Evolutionary conservation across 1,140 invertebrate species (phyloP), one percentile per base, ranked within the genome.

Genomic region (Cotesia chilonis): DNA sequence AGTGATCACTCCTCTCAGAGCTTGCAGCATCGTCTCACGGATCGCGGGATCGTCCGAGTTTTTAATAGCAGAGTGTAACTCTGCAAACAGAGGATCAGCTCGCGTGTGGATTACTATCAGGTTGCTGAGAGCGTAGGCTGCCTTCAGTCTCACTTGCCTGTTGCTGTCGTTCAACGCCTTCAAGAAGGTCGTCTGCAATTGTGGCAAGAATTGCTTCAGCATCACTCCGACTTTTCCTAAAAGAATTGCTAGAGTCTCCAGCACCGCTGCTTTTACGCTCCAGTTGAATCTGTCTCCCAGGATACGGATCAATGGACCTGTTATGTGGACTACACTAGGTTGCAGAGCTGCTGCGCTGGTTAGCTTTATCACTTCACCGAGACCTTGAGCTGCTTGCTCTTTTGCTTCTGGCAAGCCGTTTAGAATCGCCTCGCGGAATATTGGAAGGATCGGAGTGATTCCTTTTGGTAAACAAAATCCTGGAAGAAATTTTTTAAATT

Each of bases 401-500:
- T 99, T 99, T 76, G 96, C 91, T 74, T 99, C 98, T 0, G 96
- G 94, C 68, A 94, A 87, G 12, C 97, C 97, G 86, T 97, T 98
- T 10, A 99, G 86, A 79, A 99, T 94, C 0, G 97, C 95, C 88
- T 99, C 98, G 47, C 98, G 90, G 88, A 98, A 98, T 63, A 99
- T 93, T 0, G 96, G 96, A 57, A 99, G 87, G 51, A 99, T 92
- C 10, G 97, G 96, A 12, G 94, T 92, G 41, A 99, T 97, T 68
- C 97, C 96, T 87, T 98, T 98, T 0, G 95, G 93, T 74, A 98
- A 86, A 85, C 96, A 98, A 82, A 99, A 97, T n/a, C 97, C 97
- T 61, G 97, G 96, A 67, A 99, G 85, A 20, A 93, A 82, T 76
- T 93, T 28, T 28, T 28, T 28, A 0, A 28, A 28, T 28, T 28